Percentiles rank a stretch among this genome's conserved stretches.
Evolutionary conservation across 1,140 invertebrate species (phyloP).

Genomic region (Heliothis virescens): DNA sequence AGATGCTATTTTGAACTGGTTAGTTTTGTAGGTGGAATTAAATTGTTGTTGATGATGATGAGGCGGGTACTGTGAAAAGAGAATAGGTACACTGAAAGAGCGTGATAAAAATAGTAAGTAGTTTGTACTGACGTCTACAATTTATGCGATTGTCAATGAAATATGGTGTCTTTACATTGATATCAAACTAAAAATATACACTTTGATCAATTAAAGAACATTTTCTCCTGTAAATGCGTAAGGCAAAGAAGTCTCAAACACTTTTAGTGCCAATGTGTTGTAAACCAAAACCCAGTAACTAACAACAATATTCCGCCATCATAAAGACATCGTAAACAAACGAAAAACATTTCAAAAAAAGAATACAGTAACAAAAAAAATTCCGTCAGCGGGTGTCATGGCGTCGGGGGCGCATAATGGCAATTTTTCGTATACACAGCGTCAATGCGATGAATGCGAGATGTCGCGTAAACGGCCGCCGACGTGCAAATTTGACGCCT

Average conservation of each 20-base stretch:
- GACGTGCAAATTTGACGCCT: constrained; percentile 84
- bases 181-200: no score
- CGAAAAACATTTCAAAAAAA: constrained; percentile 27
- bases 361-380: constrained; percentile 28
- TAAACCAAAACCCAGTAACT: not conserved
- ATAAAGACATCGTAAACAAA: constrained; percentile 5
- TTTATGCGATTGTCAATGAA: no score
- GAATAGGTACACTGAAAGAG: no score
- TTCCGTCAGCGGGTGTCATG: constrained; percentile 63
- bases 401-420: constrained; percentile 72
- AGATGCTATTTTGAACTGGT: constrained; percentile 22
- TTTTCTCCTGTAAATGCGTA: no score
- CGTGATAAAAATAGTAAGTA: no score
- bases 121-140: no score
- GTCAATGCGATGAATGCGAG: constrained; percentile 79
- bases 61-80: not conserved
- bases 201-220: no score
- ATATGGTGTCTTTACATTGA: no score
- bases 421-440: constrained; percentile 81
- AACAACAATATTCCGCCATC: not conserved
- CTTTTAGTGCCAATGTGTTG: no score
- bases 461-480: constrained; percentile 77
- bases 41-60: not conserved
- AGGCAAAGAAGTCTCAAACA: no score
- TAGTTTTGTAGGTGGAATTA: not conserved